Base-by-base conservation (phyloP, 2,113 vertebrate genomes). In the Engraulis encrasicolus region DNA sequence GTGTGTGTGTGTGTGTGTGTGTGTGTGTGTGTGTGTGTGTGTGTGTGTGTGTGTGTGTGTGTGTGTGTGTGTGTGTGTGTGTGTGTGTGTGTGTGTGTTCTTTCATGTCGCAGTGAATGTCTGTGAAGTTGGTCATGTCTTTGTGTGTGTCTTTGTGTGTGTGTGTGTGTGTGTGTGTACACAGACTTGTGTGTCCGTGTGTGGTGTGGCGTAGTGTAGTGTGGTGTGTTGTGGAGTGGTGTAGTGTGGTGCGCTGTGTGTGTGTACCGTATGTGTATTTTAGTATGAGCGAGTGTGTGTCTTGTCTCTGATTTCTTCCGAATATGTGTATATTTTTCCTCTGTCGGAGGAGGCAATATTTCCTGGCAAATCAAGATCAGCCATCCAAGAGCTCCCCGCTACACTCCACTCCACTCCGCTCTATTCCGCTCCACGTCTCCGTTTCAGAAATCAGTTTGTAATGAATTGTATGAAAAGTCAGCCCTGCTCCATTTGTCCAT, bases 251-350 rank as follows among this genome's bases (percentile, higher is more conserved):
- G 40, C 40, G 40, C 40, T 5, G 40, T 9, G 40, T 9, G 40
- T 45, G 40, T 52, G n/a, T n/a, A n/a, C n/a, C n/a, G n/a, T n/a
- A n/a, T n/a, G n/a, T 52, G 50, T 18, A 19, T 86, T 91, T 83
- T 74, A 84, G 90, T 93, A 90, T 91, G 90, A 89, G 90, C 89
- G 90, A 87, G 54, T 85, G 86, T 66, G 83, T 92, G 91, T 92
- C 90, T 91, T 89, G 86, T 88, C 88, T 91, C 89, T 87, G 82
- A 90, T 91, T 92, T 88, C 89, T 85, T 9, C 58, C 58, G 58
- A 89, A 90, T 91, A 90, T 90, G 85, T 66, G 91, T 93, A 89
- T 93, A 90, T 92, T 92, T 93, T 92, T 90, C 87, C 90, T 91
- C 89, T 91, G 90, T 91, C 87, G 85, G 90, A 89, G 88, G 88